These are phyloP conservation scores for Lobophora halterata DNA, from an alignment of 2,888 invertebrate genomes.

Conservation along the genomic window DNA sequence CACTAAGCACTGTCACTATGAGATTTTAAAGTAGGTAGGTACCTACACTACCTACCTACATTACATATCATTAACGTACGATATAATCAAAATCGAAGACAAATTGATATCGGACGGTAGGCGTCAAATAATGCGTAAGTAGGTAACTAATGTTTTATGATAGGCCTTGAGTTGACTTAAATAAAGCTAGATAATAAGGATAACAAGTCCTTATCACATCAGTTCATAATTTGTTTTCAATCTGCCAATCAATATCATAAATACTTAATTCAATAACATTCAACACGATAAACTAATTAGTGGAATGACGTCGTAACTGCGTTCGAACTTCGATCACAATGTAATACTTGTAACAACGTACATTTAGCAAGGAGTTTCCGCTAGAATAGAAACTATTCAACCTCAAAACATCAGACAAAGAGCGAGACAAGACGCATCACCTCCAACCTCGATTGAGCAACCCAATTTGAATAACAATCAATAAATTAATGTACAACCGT, in stretches of 20 bases:
- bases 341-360: conserved; percentile 38
- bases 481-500: conserved; percentile 77
- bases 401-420: conserved; percentile 65
- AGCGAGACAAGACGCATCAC: conserved; percentile 67
- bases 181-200: background rate
- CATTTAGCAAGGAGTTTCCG: conserved; percentile 57
- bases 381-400: conserved; percentile 55
- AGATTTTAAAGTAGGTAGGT: too few species aligned
- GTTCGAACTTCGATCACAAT: conserved; percentile 40
- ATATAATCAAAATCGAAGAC: too few species aligned
- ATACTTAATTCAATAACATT: conserved; percentile 42
- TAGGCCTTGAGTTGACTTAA: too few species aligned
- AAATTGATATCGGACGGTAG: too few species aligned
- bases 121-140: too few species aligned
- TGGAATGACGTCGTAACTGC: conserved; percentile 46
- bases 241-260: conserved; percentile 43
- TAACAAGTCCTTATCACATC: conserved; percentile 1
- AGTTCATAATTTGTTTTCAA: conserved; percentile 46
- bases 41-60: too few species aligned
- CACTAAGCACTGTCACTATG: too few species aligned
- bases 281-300: conserved; percentile 50
- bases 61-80: too few species aligned
- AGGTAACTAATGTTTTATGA: too few species aligned
- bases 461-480: conserved; percentile 80
- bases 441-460: conserved; percentile 79